These are phyloP conservation scores for Tor tambroides DNA, from an alignment of 2,113 vertebrate species.

Conservation along the genomic window DNA sequence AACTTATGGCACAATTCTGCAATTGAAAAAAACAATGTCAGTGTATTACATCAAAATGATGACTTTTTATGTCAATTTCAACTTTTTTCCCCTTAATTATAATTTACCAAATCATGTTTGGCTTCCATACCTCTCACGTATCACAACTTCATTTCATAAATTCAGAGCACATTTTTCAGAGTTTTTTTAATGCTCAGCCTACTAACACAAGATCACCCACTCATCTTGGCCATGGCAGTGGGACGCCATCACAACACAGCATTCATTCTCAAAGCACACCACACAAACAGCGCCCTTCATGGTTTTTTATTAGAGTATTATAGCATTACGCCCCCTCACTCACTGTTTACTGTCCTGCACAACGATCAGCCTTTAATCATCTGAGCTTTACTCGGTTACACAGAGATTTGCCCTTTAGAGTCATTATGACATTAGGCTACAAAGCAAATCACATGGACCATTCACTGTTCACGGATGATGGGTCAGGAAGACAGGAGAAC, in stretches of 20 bases:
- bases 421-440: constrained; percentile 34
- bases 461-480: constrained; percentile 44
- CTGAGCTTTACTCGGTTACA: constrained; percentile 33
- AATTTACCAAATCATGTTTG: neutral
- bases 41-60: neutral
- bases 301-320: constrained; percentile 25
- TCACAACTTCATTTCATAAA: neutral
- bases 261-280: constrained; percentile 48
- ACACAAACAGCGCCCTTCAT: constrained; percentile 38
- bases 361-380: constrained; percentile 37
- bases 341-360: constrained; percentile 28
- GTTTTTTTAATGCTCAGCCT: constrained; percentile 15
- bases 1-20: too few species aligned
- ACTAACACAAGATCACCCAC: constrained; percentile 18
- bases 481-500: constrained; percentile 29
- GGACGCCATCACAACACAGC: constrained; percentile 41
- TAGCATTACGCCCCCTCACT: constrained; percentile 10
- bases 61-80: neutral
- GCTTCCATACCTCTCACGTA: neutral
- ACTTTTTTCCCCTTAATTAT: neutral
- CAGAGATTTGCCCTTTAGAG: constrained; percentile 26
- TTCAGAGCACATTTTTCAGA: neutral
- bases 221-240: constrained; percentile 7
- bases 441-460: constrained; percentile 45
- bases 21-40: too few species aligned